Conservation (phyloP, 2,888 invertebrate genomes). For the Liodrosophila aerea region DNA sequence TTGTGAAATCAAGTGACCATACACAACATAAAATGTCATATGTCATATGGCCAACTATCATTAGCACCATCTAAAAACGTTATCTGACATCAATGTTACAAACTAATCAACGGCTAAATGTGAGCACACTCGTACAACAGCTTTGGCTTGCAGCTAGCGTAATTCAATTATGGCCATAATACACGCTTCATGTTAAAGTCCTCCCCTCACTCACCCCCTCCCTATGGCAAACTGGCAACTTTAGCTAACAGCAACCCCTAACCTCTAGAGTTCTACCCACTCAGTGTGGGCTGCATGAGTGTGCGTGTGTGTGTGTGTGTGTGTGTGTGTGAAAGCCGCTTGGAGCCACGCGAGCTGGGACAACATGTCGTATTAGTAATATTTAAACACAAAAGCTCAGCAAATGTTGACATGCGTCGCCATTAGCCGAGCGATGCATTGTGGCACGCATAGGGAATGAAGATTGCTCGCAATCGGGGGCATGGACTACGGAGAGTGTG, state of each 20-base stretch:
- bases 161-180: constrained; percentile 70
- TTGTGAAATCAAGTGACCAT: constrained; percentile 4
- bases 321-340: constrained; percentile 17
- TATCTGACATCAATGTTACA: constrained; percentile 38
- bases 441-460: constrained; percentile 57
- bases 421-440: constrained; percentile 70
- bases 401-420: constrained; percentile 76
- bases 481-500: background rate
- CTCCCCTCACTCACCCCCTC: background rate
- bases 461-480: constrained; percentile 8
- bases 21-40: constrained; percentile 7
- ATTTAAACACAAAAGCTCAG: constrained; percentile 77
- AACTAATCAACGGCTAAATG: constrained; percentile 38
- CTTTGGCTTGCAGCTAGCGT: constrained; percentile 46
- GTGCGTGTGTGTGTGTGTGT: no score
- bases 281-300: no score
- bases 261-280: background rate
- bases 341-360: constrained; percentile 67
- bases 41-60: constrained; percentile 21
- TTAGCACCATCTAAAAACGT: constrained; percentile 49
- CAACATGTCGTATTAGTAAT: constrained; percentile 77
- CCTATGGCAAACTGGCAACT: no score
- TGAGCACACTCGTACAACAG: constrained; percentile 5
- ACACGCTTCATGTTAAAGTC: constrained; percentile 44
- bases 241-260: background rate